These are phyloP conservation scores for Polypterus bichir DNA, from an alignment of 2,113 vertebrate genomes.

Conservation along the genomic window DNA sequence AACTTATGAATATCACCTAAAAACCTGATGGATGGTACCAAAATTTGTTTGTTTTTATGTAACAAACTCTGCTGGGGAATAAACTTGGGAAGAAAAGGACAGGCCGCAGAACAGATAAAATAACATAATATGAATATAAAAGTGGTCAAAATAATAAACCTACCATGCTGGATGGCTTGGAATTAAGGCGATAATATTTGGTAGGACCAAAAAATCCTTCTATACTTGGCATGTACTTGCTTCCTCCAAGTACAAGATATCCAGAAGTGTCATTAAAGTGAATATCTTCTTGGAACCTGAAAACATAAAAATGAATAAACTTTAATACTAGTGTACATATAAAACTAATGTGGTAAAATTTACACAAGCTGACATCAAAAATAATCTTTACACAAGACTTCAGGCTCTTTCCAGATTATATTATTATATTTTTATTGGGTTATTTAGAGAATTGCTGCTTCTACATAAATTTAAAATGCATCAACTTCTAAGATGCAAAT, in stretches of 20 bases:
- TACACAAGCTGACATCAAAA: too few species aligned
- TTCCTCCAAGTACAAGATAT: conserved; percentile 77
- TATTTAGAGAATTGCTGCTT: not conserved
- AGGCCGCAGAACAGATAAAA: too few species aligned
- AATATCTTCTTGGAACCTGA: conserved; percentile 59
- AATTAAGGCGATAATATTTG: conserved; percentile 67
- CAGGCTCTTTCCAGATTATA: too few species aligned
- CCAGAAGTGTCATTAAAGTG: conserved; percentile 72
- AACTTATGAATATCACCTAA: too few species aligned
- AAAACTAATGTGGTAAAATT: not conserved
- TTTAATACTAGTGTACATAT: not conserved
- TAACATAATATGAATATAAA: too few species aligned
- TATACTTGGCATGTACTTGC: conserved; percentile 53
- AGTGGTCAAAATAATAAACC: too few species aligned
- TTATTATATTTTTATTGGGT: not conserved
- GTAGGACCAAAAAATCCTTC: conserved; percentile 72
- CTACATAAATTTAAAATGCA: not conserved
- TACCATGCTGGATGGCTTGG: conserved; percentile 7
- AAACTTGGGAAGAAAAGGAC: too few species aligned
- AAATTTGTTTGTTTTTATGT: too few species aligned
- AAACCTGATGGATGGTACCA: too few species aligned
- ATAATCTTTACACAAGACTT: too few species aligned
- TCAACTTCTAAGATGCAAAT: not conserved
- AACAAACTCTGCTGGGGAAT: too few species aligned
- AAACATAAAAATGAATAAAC: conserved; percentile 18